A percentile compares a stretch with the other conserved stretches of the same genome.
Evolutionary conservation across 2,888 invertebrate species (phyloP).

Genomic region (Drosophila colorata): DNA sequence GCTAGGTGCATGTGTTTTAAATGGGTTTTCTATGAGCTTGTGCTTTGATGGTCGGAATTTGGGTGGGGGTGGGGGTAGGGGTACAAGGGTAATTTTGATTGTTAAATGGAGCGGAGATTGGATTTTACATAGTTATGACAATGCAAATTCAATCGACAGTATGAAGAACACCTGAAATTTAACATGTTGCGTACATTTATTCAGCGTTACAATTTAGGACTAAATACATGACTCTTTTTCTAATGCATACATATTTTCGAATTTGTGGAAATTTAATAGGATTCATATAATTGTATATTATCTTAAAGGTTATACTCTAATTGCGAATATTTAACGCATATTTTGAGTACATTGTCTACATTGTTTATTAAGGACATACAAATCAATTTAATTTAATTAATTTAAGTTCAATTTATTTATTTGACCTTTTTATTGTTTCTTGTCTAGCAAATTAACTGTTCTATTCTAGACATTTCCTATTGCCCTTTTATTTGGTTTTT

Average conservation of each 20-base stretch:
- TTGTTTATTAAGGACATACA: neutral
- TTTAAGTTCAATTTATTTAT: too few species aligned
- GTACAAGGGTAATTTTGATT: constrained; percentile 10
- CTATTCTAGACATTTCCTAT: neutral
- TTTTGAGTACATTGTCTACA: too few species aligned
- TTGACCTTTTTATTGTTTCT: neutral
- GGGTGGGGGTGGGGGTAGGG: neutral
- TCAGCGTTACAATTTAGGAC: neutral
- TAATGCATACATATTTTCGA: too few species aligned
- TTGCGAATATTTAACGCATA: too few species aligned
- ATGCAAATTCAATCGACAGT: constrained; percentile 5
- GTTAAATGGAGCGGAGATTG: constrained; percentile 46
- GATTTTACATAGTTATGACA: constrained; percentile 22
- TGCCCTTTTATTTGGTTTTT: neutral
- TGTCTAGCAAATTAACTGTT: neutral
- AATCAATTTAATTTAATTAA: too few species aligned
- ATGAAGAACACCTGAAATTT: neutral
- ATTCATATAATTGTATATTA: too few species aligned
- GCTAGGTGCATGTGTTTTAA: constrained; percentile 13
- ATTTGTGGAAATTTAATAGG: too few species aligned
- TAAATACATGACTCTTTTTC: too few species aligned
- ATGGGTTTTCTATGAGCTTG: constrained; percentile 27
- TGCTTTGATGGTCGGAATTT: neutral
- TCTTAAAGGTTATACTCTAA: too few species aligned
- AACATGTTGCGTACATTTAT: neutral